These are phyloP conservation scores for Amphiprion clarkii DNA, from an alignment of 2,797 vertebrate genomes.

Conservation along the genomic window DNA sequence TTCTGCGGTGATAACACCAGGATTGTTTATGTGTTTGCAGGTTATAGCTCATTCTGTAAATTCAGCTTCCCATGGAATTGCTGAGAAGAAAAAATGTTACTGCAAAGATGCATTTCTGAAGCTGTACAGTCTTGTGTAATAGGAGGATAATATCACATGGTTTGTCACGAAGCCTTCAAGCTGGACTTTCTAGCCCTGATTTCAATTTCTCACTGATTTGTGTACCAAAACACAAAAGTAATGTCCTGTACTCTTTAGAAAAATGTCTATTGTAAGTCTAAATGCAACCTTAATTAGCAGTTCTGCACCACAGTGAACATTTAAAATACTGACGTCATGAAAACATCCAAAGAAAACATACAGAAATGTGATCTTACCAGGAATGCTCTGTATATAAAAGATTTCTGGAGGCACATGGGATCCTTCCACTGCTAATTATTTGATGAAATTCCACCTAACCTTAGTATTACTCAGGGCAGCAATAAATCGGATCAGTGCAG, in stretches of 20 bases:
- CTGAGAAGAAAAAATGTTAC: neutral
- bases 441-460: constrained; percentile 62
- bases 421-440: constrained; percentile 49
- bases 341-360: neutral
- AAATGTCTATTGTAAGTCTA: neutral
- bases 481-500: constrained; percentile 71
- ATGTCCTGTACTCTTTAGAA: neutral
- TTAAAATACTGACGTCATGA: neutral
- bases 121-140: neutral
- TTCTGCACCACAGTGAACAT: neutral
- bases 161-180: neutral
- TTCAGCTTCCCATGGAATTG: neutral
- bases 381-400: neutral
- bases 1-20: too few relatives aligned
- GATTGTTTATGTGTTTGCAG: too few relatives aligned
- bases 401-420: constrained; percentile 8
- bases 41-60: neutral
- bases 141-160: too few relatives aligned
- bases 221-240: neutral
- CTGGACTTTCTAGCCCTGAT: neutral
- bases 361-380: neutral
- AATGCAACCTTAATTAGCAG: neutral
- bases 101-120: accelerated
- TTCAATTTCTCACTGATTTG: neutral
- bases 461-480: constrained; percentile 47